Base-by-base conservation (phyloP, 2,888 invertebrate species). In the Cephus rjabovi region DNA sequence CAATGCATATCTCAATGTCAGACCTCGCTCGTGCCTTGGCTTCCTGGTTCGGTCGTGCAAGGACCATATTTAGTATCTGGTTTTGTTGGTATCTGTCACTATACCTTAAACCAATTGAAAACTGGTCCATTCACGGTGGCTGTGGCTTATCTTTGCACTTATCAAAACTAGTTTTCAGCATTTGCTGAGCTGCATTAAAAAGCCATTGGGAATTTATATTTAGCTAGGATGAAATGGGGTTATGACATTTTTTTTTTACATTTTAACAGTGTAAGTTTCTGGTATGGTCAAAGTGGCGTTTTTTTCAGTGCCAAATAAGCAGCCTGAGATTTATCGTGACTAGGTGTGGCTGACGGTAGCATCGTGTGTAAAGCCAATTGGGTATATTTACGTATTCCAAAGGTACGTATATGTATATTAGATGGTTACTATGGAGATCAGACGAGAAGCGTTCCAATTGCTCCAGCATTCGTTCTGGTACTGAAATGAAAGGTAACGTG, bases 401-500 rank as follows among this genome's bases (percentile, higher is more conserved):
- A 56, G 56, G 2, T 9, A 56, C 23, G 2, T 23, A 56, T 56
- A 56, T 6, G 56, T 23, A 23, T 56, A 56, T 56, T 23, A 56
- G 56, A 56, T 56, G 56, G 23, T 56, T 56, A 56, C 56, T 56
- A 56, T 56, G 9, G 56, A 23, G 23, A 56, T 15, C 56, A 2
- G 56, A 56, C 56, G 23, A 56, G 56, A 23, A 56, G 56, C 56
- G 23, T 56, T 56, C 56, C 56, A 56, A 23, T 15, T 56, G 56
- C 56, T 56, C 56, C 56, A 6, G 9, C 56, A 56, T 56, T 56
- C 56, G 56, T 23, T 56, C 56, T 23, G 56, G 70, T 75, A 77
- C 75, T 71, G 34, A 77, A 56, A 77, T 75, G 75, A 77, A 77
- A 77, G 77, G 74, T 15, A 74, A 75, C 71, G 37, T 77, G 77